phyloP scores from a whole-genome alignment of 2,113 vertebrate species.

The Antechinus stuartii region DNA sequence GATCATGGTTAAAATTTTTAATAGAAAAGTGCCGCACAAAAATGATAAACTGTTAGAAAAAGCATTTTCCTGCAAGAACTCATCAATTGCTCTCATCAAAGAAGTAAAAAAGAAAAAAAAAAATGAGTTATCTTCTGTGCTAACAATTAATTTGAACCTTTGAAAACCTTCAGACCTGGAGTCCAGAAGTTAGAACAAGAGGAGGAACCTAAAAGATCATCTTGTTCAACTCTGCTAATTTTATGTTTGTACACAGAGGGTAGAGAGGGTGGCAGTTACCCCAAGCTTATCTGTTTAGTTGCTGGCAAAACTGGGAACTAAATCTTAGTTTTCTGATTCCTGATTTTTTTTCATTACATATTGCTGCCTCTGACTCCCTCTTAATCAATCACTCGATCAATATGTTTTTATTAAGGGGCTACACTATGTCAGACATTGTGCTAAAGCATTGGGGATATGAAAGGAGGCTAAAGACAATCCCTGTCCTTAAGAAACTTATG shows the following conservation, averaged over 20 bases:
- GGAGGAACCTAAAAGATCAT: not conserved
- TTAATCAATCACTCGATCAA: not conserved
- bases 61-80: slow-evolving; percentile 30
- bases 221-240: not conserved
- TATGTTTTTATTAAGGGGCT: not conserved
- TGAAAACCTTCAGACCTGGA: not conserved
- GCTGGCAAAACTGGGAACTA: not conserved
- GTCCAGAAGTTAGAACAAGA: not conserved
- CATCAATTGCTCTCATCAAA: slow-evolving; percentile 29
- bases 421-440: no score
- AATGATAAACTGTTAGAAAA: not conserved
- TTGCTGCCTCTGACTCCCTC: not conserved
- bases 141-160: not conserved
- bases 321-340: not conserved
- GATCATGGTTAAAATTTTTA: not conserved
- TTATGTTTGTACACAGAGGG: not conserved
- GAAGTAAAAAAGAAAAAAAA: not conserved
- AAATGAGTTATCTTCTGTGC: not conserved
- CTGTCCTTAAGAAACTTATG: not conserved
- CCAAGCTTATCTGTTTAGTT: not conserved
- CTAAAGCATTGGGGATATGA: not conserved
- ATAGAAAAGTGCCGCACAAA: not conserved
- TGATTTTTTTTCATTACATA: not conserved
- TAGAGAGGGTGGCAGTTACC: not conserved
- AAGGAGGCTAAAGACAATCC: not conserved